Conservation (phyloP, 2,888 invertebrate species). For the Nipponacmea schrenckii region DNA sequence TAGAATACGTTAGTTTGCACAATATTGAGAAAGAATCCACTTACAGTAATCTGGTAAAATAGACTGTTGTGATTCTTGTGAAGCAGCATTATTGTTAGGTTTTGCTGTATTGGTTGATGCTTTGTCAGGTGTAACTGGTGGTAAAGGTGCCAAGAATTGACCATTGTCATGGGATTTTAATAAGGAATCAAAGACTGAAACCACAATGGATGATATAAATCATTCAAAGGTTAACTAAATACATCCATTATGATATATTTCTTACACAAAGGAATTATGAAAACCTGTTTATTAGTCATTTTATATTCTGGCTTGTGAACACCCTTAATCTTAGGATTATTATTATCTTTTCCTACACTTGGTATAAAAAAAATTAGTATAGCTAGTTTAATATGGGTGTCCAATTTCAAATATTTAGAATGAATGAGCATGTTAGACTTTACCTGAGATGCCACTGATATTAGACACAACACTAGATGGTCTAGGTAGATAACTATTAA, state of each 20-base stretch:
- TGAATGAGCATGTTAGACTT: not conserved
- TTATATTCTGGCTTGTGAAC: too few relatives aligned
- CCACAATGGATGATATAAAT: not conserved
- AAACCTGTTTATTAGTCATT: too few relatives aligned
- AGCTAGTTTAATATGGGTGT: too few relatives aligned
- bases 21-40: not conserved
- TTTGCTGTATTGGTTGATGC: not conserved
- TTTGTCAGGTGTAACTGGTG: not conserved
- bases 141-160: not conserved
- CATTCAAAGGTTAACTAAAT: too few relatives aligned
- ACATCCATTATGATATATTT: too few relatives aligned
- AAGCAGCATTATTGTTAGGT: not conserved
- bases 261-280: too few relatives aligned
- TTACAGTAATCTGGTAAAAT: not conserved
- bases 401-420: too few relatives aligned
- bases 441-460: conserved; percentile 6
- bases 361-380: too few relatives aligned
- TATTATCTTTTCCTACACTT: too few relatives aligned
- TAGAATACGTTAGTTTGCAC: too few relatives aligned
- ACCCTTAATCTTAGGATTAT: too few relatives aligned
- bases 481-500: not conserved
- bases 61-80: not conserved
- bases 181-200: not conserved
- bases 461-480: not conserved
- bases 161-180: not conserved